These are phyloP conservation scores for Amphiduros pacificus DNA, from an alignment of 2,888 invertebrate genomes.

Conservation along the genomic window DNA sequence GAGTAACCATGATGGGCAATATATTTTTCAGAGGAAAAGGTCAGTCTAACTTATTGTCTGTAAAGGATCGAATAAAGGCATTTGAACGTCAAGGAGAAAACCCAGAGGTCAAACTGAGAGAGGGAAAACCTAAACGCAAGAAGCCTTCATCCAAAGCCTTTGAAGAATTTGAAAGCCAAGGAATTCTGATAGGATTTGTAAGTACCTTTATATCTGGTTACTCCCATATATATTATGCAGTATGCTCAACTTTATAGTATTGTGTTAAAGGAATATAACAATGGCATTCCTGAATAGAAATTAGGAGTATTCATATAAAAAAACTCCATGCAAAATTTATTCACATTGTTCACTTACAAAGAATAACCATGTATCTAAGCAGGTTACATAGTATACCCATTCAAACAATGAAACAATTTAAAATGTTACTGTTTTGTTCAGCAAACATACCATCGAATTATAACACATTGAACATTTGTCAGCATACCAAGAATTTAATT, in stretches of 20 bases:
- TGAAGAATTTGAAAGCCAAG: conserved; percentile 33
- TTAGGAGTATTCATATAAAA: too few species aligned
- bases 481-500: too few species aligned
- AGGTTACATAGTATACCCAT: too few species aligned
- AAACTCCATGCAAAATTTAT: too few species aligned
- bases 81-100: conserved; percentile 27
- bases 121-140: conserved; percentile 28
- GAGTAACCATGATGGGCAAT: neutral
- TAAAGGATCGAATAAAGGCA: conserved; percentile 40
- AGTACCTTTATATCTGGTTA: conserved; percentile 7
- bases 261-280: neutral
- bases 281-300: too few species aligned
- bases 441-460: too few species aligned
- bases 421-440: too few species aligned
- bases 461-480: too few species aligned
- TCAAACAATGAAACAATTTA: too few species aligned
- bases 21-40: neutral
- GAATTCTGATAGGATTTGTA: conserved; percentile 31
- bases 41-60: conserved; percentile 20
- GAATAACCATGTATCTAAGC: too few species aligned
- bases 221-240: neutral
- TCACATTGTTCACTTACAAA: too few species aligned
- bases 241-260: neutral
- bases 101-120: conserved; percentile 12
- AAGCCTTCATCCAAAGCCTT: conserved; percentile 35